These are phyloP conservation scores for Haplochromis vanheusdeni DNA, from an alignment of 2,113 vertebrate species.

Conservation along the genomic window DNA sequence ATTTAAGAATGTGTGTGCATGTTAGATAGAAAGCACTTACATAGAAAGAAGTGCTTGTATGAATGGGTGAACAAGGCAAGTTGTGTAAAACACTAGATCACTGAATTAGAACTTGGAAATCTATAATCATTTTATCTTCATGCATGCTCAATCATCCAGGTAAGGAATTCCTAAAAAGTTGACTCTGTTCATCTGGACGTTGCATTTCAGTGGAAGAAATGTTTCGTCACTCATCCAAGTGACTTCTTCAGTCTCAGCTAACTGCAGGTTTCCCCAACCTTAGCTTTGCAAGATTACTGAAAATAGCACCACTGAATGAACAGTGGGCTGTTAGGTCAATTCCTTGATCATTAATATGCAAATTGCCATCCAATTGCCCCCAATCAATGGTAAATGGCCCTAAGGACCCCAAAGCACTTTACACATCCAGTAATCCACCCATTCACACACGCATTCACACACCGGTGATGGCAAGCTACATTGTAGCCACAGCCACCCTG, in stretches of 20 bases:
- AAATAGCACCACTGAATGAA: background rate
- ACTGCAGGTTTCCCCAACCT: background rate
- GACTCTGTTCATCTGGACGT: background rate
- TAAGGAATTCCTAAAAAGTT: background rate
- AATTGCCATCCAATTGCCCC: background rate
- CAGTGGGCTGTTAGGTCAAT: background rate
- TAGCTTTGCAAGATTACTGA: background rate
- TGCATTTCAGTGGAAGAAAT: background rate
- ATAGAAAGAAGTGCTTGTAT: background rate
- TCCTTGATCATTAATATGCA: background rate
- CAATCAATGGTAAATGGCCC: background rate
- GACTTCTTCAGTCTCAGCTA: background rate
- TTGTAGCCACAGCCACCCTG: background rate
- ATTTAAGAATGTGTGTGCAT: background rate
- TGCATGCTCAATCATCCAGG: background rate
- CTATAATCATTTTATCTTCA: background rate
- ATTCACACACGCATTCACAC: background rate
- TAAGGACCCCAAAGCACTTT: background rate
- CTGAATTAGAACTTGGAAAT: background rate
- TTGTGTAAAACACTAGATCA: background rate
- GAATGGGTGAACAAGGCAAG: background rate
- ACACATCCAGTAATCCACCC: background rate
- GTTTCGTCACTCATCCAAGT: background rate
- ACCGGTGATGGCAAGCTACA: background rate
- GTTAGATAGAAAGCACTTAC: background rate